Evolutionary conservation across 53 echinoderm and acorn worm genomes (phyloP).

Genomic region (Crossaster papposus): DNA sequence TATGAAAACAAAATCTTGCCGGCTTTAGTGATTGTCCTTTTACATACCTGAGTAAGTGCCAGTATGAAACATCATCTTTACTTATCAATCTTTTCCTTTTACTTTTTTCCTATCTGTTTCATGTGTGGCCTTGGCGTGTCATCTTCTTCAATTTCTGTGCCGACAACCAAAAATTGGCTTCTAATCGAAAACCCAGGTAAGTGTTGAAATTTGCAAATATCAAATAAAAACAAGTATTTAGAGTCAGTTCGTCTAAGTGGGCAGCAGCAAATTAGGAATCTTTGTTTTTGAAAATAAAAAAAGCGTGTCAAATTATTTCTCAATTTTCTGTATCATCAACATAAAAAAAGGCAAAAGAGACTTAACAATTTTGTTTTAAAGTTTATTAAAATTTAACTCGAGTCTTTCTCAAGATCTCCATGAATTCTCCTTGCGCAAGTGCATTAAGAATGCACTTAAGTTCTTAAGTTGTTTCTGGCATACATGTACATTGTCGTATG

Average conservation of each 20-base stretch:
- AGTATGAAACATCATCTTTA: neutral
- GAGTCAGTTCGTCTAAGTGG: neutral
- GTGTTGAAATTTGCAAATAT: neutral
- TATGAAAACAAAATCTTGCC: too few species aligned
- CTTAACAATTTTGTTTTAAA: too few species aligned
- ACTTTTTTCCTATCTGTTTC: neutral
- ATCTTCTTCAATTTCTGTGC: neutral
- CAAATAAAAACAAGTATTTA: neutral
- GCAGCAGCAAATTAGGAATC: neutral
- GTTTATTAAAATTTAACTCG: too few species aligned
- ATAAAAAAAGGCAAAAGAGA: too few species aligned
- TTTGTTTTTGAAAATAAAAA: neutral
- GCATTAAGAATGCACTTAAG: too few species aligned
- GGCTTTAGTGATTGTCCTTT: too few species aligned
- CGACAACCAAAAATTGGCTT: neutral
- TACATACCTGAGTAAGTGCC: too few species aligned
- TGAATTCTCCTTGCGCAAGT: too few species aligned
- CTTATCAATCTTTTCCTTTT: neutral
- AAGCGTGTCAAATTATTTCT: neutral
- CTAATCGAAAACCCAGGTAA: neutral
- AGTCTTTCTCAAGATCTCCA: too few species aligned
- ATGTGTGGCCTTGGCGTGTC: neutral
- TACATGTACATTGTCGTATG: too few species aligned
- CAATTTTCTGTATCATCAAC: too few species aligned
- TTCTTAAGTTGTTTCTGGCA: too few species aligned